These are phyloP conservation scores for Lates calcarifer DNA, from an alignment of 2,113 vertebrate genomes.

Conservation along the genomic window DNA sequence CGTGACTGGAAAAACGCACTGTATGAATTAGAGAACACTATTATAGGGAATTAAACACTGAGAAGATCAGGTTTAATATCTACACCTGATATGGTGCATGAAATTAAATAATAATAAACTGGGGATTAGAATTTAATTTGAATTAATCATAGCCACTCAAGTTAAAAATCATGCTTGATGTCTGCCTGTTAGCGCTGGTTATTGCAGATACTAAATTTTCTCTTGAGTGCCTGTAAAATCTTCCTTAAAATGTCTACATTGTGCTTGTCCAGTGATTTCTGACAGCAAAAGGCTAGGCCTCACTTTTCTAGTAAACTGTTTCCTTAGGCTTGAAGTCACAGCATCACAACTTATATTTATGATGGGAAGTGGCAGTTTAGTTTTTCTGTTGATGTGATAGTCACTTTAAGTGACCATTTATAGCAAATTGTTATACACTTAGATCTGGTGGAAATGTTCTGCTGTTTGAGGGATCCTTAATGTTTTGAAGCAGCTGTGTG, in stretches of 20 bases:
- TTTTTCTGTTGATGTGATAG: not conserved
- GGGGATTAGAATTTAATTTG: slow-evolving; percentile 1
- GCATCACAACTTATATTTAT: not conserved
- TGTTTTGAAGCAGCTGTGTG: not conserved
- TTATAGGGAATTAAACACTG: not conserved
- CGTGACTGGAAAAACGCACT: not conserved
- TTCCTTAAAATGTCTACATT: not conserved
- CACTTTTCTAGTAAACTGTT: not conserved
- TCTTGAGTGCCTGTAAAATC: not conserved
- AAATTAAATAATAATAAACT: slow-evolving; percentile 15
- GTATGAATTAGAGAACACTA: not conserved
- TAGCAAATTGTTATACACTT: not conserved
- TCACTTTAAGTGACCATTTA: not conserved
- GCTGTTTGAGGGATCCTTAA: not conserved
- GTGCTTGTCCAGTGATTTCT: not conserved
- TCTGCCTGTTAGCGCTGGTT: not conserved
- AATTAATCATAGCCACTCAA: not conserved
- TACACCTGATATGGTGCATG: slow-evolving; percentile 9
- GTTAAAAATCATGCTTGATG: not conserved
- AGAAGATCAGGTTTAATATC: slow-evolving; percentile 9
- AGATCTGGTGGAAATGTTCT: not conserved
- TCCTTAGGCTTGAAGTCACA: not conserved
- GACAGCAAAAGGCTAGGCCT: not conserved
- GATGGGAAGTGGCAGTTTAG: not conserved
- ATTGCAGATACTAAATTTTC: not conserved